Evolutionary conservation across 2,888 invertebrate species (phyloP), one percentile per base, ranked within the genome.

Genomic region (Dasysyrphus albostriatus): DNA sequence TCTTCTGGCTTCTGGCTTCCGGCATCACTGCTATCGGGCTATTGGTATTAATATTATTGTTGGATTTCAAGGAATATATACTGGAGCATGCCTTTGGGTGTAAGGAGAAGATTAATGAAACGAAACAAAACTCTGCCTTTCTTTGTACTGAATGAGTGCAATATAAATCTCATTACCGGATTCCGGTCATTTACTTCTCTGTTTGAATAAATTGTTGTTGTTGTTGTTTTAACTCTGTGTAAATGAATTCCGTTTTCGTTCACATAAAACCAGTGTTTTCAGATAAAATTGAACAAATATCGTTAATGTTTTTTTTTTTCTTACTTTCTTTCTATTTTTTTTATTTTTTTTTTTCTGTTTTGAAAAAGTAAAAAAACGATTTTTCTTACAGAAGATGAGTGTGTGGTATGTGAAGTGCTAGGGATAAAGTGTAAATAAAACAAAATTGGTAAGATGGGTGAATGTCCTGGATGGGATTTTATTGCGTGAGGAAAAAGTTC

Each of bases 81-180:
- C 67, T 76, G 77, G 77, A 49, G 63, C 78, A 83, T 78, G 77
- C 78, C 83, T 67, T 47, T 37, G 78, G 78, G 83, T 78, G 72
- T 77, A 73, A 78, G 72, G 51, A 67, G 73, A 78, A 83, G 78
- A 78, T 83, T 83, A 83, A 83, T 83, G 78, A 78, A 83, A 83
- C 78, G 59, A 73, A 83, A 78, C 73, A 73, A 83, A 83, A 78
- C 73, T 61, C 47, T 37, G 67, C 73, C 67, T 73, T 78, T 73
- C 67, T 73, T 78, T 73, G 72, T 82, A 51, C 54, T 32, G 67
- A 70, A 39, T 37, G 63, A 70, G 70, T 77, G 70, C 70, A 81
- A 75, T 81, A 70, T 75, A 81, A 75, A 75, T 80, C 65, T 59
- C 75, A 81, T 81, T 81, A 81, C 80, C 34, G 69, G 75, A 75